Percentiles rank a stretch among this genome's conserved stretches.
phyloP scores from a whole-genome alignment of 2,113 vertebrate genomes.

The Mobula birostris region DNA sequence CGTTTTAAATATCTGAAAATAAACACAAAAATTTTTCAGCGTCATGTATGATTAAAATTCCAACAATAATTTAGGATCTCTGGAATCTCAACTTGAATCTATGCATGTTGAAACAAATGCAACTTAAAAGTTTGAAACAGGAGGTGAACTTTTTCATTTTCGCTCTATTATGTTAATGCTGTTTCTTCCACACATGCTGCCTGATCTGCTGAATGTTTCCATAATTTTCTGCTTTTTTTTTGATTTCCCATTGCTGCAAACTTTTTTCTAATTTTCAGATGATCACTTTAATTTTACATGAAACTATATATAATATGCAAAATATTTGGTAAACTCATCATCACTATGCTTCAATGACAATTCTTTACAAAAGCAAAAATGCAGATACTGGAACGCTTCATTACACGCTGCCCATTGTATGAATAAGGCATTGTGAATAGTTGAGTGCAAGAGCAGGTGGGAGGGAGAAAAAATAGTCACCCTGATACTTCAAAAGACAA shows the following conservation, averaged over 20 bases:
- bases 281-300: neutral
- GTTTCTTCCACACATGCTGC: no score
- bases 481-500: neutral
- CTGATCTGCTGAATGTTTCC: no score
- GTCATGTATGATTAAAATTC: neutral
- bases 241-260: no score
- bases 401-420: neutral
- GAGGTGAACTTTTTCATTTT: no score
- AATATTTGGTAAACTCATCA: neutral
- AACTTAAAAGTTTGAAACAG: neutral
- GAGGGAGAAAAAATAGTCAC: neutral
- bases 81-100: neutral
- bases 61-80: neutral
- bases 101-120: neutral
- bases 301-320: neutral
- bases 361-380: neutral
- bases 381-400: neutral
- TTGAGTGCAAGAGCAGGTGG: neutral
- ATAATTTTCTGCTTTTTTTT: no score
- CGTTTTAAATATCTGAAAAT: slow-evolving; percentile 83
- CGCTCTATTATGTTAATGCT: no score
- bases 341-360: no score
- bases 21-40: neutral
- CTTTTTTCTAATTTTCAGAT: neutral
- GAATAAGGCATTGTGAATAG: neutral